Conservation (phyloP, 1,140 invertebrate genomes). For the Cephus cinctus region DNA sequence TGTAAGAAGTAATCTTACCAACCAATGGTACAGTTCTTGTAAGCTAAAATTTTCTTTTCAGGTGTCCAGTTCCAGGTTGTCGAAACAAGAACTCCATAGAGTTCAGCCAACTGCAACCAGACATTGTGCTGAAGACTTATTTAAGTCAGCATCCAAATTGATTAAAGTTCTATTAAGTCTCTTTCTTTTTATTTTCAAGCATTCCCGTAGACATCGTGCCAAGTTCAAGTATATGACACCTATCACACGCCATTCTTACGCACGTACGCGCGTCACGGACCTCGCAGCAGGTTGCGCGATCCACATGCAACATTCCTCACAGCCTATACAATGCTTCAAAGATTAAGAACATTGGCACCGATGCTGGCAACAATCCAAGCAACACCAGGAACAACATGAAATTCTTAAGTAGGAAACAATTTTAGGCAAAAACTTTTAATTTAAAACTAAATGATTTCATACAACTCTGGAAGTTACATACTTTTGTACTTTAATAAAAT, state of each 20-base stretch:
- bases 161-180: not conserved
- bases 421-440: not conserved
- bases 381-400: too few species aligned
- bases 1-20: not conserved
- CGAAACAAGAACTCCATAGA: constrained; percentile 32
- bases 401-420: too few species aligned
- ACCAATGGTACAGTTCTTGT: not conserved
- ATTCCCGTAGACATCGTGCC: not conserved
- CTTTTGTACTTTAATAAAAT: not conserved
- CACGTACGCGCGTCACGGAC: not conserved
- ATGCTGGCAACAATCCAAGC: not conserved
- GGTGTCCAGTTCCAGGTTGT: constrained; percentile 48
- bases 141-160: constrained; percentile 24
- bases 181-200: not conserved
- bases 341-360: constrained; percentile 7
- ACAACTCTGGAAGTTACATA: not conserved
- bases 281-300: too few species aligned
- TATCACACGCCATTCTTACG: not conserved
- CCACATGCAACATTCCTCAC: not conserved
- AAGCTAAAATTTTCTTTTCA: constrained; percentile 22
- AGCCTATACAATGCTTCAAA: not conserved
- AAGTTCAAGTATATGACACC: constrained; percentile 5
- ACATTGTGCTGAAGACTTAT: constrained; percentile 33
- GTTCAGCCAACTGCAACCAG: constrained; percentile 24
- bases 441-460: not conserved